These are phyloP conservation scores for Hecatera dysodea DNA, from an alignment of 2,888 invertebrate genomes.

Conservation along the genomic window DNA sequence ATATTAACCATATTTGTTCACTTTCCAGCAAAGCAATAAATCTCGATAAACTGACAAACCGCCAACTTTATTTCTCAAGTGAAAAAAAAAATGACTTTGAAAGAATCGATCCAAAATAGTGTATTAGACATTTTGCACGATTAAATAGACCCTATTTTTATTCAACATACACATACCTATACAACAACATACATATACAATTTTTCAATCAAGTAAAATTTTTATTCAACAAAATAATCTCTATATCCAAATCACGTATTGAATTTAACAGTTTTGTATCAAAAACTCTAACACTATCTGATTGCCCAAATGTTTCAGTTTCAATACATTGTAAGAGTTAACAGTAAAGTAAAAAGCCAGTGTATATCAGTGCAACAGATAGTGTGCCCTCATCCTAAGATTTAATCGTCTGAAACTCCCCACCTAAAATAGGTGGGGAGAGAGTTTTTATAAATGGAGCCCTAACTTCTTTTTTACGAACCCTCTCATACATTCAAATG, in stretches of 20 bases:
- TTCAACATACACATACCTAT: too few species aligned
- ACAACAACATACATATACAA: too few species aligned
- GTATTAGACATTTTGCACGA: too few species aligned
- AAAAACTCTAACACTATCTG: constrained; percentile 8
- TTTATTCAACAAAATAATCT: neutral
- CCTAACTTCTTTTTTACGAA: neutral
- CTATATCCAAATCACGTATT: neutral
- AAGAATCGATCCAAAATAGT: too few species aligned
- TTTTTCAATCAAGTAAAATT: neutral
- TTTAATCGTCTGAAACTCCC: constrained; percentile 38
- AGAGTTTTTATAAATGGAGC: constrained; percentile 38
- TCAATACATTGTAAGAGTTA: constrained; percentile 27
- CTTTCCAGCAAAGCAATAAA: too few species aligned
- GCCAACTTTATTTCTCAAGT: too few species aligned
- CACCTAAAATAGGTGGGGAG: too few species aligned
- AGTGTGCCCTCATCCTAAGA: constrained; percentile 45
- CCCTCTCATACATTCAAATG: neutral
- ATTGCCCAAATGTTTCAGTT: constrained; percentile 32
- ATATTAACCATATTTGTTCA: too few species aligned
- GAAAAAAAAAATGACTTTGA: too few species aligned
- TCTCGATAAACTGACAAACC: too few species aligned
- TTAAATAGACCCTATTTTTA: too few species aligned
- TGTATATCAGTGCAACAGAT: constrained; percentile 44
- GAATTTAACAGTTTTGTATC: neutral
- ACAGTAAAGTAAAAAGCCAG: constrained; percentile 24